phyloP scores from a whole-genome alignment of 2,888 invertebrate species.

The Macrophya alboannulata region DNA sequence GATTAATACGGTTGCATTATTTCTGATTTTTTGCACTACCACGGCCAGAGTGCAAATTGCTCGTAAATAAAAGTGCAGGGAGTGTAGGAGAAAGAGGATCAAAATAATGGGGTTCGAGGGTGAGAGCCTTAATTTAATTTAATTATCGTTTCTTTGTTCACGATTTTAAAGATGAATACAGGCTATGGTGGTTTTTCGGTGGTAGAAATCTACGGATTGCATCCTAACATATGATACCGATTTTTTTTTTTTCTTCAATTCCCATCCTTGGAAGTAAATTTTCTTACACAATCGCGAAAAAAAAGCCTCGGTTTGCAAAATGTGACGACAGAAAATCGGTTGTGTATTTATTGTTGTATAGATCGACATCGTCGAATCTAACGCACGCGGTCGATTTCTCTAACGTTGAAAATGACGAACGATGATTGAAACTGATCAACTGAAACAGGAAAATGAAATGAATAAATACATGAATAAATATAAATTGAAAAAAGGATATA shows the following conservation, averaged over 20 bases:
- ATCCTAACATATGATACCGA: background rate
- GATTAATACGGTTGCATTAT: slow-evolving; percentile 78
- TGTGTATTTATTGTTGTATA: background rate
- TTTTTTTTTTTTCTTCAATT: no score
- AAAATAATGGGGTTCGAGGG: slow-evolving; percentile 58
- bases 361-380: no score
- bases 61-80: slow-evolving; percentile 73
- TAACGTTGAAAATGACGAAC: background rate
- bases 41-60: slow-evolving; percentile 73
- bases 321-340: background rate
- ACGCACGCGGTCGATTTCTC: background rate
- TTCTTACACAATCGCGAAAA: background rate
- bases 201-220: slow-evolving; percentile 8
- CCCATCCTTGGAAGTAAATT: background rate
- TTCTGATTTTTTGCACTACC: slow-evolving; percentile 73
- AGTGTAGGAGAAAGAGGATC: slow-evolving; percentile 28
- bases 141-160: slow-evolving; percentile 72
- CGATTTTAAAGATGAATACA: slow-evolving; percentile 70
- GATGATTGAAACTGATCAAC: no score
- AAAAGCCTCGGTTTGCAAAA: background rate
- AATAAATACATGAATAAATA: background rate
- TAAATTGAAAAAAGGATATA: background rate
- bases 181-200: background rate
- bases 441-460: background rate
- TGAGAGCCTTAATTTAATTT: slow-evolving; percentile 72